Percentiles rank a stretch among this genome's conserved stretches.
These are phyloP conservation scores for Phyllostomus hastatus DNA, from an alignment of 2,113 vertebrate species.

Conservation along the genomic window DNA sequence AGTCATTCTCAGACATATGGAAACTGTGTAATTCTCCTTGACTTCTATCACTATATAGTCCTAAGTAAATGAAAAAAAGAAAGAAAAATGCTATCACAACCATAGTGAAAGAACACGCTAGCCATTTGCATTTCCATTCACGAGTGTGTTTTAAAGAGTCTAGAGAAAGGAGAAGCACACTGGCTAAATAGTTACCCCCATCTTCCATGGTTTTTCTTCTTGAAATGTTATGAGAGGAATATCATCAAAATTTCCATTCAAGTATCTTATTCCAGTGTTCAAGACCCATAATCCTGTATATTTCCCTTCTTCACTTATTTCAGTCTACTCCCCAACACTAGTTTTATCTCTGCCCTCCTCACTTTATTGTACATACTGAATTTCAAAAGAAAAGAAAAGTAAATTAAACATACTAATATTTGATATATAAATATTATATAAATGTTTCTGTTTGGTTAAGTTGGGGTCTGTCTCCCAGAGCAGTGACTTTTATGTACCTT, in stretches of 20 bases:
- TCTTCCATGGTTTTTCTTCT: background rate
- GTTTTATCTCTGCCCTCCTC: background rate
- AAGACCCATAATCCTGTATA: background rate
- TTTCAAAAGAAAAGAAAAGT: slow-evolving; percentile 30
- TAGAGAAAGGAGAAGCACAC: background rate
- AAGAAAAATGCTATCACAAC: background rate
- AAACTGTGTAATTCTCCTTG: slow-evolving; percentile 5
- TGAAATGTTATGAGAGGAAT: background rate
- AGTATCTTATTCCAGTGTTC: background rate
- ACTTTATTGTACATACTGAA: background rate
- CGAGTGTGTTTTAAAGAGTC: background rate
- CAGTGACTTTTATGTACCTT: background rate
- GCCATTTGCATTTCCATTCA: background rate
- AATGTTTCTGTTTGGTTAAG: background rate
- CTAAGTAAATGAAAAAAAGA: background rate
- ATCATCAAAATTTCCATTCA: background rate
- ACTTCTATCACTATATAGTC: background rate
- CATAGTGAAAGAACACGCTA: background rate
- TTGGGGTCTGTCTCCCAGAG: background rate
- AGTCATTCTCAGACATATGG: background rate
- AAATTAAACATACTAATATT: background rate
- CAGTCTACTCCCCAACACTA: background rate
- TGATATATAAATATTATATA: background rate
- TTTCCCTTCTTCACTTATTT: background rate
- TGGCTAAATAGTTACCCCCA: background rate